phyloP scores from a whole-genome alignment of 1,140 invertebrate species.

The Orchesella cincta region DNA sequence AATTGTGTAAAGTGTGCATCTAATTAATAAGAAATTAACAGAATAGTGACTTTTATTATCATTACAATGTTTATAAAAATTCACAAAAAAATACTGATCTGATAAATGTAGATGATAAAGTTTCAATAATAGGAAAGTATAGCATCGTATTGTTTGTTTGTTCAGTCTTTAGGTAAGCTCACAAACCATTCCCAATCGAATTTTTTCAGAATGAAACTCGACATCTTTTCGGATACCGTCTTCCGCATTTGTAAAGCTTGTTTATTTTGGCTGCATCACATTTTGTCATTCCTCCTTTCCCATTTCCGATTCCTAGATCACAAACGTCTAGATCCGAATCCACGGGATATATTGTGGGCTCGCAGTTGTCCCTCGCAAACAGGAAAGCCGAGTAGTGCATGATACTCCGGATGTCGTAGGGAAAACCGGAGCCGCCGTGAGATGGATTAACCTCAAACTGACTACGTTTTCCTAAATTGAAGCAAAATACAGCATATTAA shows the following conservation, averaged over 20 bases:
- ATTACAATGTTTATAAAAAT: too few relatives aligned
- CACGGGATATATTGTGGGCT: conserved; percentile 7
- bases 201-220: too few relatives aligned
- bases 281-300: conserved; percentile 11
- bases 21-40: too few relatives aligned
- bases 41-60: too few relatives aligned
- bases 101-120: too few relatives aligned
- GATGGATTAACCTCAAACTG: conserved; percentile 7
- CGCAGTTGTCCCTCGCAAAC: conserved; percentile 11
- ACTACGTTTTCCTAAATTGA: background rate
- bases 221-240: background rate
- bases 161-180: too few relatives aligned
- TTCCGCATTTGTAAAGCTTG: conserved; percentile 10
- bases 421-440: background rate
- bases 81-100: too few relatives aligned
- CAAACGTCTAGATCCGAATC: background rate
- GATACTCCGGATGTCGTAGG: conserved; percentile 12
- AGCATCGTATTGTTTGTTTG: too few relatives aligned
- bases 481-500: background rate
- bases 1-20: too few relatives aligned
- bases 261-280: conserved; percentile 25
- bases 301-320: background rate
- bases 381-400: conserved; percentile 16
- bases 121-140: too few relatives aligned
- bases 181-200: too few relatives aligned